Conservation (phyloP, 2,113 vertebrate genomes). For the Xiphias gladius region DNA sequence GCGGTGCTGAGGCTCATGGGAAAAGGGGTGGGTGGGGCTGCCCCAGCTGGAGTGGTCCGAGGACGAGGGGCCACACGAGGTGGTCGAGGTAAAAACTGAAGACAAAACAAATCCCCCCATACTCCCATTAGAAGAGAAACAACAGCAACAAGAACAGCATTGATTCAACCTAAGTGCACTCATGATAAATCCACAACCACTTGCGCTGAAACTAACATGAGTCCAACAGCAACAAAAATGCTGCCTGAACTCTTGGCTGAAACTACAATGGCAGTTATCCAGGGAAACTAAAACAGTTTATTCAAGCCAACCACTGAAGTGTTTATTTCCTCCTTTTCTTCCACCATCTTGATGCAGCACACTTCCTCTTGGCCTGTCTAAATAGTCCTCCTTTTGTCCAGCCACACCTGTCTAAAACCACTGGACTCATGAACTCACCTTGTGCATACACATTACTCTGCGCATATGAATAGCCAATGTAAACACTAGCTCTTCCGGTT, state of each 20-base stretch:
- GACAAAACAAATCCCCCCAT: neutral
- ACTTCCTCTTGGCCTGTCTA: conserved; percentile 67
- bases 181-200: conserved; percentile 28
- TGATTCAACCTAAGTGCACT: conserved; percentile 5
- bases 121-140: neutral
- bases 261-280: conserved; percentile 35
- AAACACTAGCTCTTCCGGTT: conserved; percentile 52
- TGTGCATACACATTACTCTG: conserved; percentile 19
- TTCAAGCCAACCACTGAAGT: conserved; percentile 55
- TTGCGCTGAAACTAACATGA: conserved; percentile 9
- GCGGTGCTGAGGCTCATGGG: conserved; percentile 95
- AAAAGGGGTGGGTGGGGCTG: conserved; percentile 86
- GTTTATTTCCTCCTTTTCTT: conserved; percentile 61
- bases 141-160: neutral
- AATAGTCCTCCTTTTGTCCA: conserved; percentile 57
- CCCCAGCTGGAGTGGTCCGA: conserved; percentile 85
- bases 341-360: conserved; percentile 64
- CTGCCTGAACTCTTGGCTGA: conserved; percentile 36
- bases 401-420: conserved; percentile 51
- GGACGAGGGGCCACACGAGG: conserved; percentile 89
- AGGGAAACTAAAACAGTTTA: conserved; percentile 43
- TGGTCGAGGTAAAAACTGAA: conserved; percentile 86
- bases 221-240: conserved; percentile 48
- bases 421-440: conserved; percentile 31
- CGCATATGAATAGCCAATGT: conserved; percentile 32